Evolutionary conservation across 2,797 vertebrate genomes (phyloP).

Genomic region (Catamblyrhynchus diadema): DNA sequence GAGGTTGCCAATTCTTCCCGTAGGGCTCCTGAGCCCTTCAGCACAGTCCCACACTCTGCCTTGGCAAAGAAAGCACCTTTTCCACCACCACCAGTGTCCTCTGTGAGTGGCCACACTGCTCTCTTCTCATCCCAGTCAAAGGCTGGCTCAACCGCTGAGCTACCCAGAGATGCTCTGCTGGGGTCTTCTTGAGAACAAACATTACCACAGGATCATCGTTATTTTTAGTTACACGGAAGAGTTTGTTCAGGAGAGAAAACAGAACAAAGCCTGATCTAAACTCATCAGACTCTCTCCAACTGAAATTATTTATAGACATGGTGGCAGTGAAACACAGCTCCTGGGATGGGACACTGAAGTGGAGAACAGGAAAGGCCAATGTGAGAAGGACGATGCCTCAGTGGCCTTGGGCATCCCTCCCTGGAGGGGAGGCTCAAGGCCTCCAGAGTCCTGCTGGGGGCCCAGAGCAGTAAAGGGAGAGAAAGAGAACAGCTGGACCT

Average conservation of each 20-base stretch:
- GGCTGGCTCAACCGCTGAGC: fast-evolving
- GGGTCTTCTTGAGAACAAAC: neutral
- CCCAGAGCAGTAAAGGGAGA: neutral
- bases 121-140: constrained; percentile 23
- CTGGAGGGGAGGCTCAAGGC: neutral
- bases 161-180: neutral
- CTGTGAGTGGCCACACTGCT: neutral
- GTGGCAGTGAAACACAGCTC: neutral
- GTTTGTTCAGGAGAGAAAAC: neutral
- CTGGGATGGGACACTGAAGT: neutral
- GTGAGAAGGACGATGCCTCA: neutral
- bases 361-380: neutral
- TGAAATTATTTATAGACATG: neutral
- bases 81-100: neutral
- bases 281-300: neutral
- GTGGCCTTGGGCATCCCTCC: neutral
- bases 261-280: neutral
- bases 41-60: neutral
- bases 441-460: neutral
- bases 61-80: neutral
- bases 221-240: neutral
- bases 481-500: neutral
- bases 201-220: neutral
- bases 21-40: neutral
- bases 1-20: neutral